phyloP scores from a whole-genome alignment of 2,888 invertebrate genomes.

The Brenthis daphne region DNA sequence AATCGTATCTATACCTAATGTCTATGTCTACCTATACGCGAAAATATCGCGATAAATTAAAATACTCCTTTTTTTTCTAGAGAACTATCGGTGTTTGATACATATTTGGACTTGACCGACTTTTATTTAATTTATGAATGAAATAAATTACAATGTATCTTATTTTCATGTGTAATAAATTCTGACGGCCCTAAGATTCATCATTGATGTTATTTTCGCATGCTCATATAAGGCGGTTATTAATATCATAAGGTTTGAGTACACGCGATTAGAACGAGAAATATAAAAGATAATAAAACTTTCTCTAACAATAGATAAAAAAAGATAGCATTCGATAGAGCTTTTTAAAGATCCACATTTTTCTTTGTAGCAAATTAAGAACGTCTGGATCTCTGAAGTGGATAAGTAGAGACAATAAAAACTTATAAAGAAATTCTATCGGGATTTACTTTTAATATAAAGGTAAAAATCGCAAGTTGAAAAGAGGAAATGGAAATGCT shows the following conservation, averaged over 20 bases:
- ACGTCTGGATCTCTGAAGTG: conserved; percentile 21
- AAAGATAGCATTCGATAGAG: conserved; percentile 10
- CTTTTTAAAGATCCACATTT: conserved; percentile 16
- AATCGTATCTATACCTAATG: too few relatives aligned
- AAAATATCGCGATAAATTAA: too few relatives aligned
- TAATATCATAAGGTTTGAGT: not conserved
- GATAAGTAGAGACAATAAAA: conserved; percentile 24
- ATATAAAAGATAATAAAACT: conserved; percentile 1
- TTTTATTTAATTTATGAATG: too few relatives aligned
- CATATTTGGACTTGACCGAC: too few relatives aligned
- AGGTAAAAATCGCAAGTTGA: conserved; percentile 15
- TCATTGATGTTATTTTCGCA: too few relatives aligned
- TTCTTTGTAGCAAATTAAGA: conserved; percentile 21
- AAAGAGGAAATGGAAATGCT: conserved; percentile 12
- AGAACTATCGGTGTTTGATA: too few relatives aligned
- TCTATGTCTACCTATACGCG: too few relatives aligned
- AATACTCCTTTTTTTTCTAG: too few relatives aligned
- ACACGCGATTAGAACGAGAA: not conserved
- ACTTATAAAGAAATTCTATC: conserved; percentile 22
- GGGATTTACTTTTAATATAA: conserved; percentile 22
- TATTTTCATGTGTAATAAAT: too few relatives aligned
- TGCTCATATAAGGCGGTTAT: too few relatives aligned
- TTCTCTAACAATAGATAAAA: conserved; percentile 6
- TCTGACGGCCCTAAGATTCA: too few relatives aligned
- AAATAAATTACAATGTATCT: too few relatives aligned